Evolutionary conservation across 2,797 vertebrate genomes (phyloP).

Genomic region (Pelobates cultripes): DNA sequence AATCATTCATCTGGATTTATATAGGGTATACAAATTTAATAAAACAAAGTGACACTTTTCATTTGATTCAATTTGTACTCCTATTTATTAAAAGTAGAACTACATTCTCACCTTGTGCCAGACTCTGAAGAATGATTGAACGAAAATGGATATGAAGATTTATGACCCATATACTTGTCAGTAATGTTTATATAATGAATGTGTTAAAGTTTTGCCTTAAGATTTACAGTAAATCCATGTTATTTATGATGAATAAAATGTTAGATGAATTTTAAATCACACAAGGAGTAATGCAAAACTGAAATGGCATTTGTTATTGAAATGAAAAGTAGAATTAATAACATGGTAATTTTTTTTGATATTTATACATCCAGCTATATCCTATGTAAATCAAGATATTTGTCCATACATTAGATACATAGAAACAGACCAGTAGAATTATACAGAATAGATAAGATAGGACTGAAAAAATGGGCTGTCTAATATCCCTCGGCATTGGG

Average conservation of each 20-base stretch:
- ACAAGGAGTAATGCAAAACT: not conserved
- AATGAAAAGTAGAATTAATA: too few relatives aligned
- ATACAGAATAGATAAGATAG: too few relatives aligned
- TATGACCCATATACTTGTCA: conserved; percentile 22
- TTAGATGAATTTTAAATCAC: not conserved
- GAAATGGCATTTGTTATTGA: not conserved
- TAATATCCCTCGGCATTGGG: too few relatives aligned
- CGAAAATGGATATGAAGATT: conserved; percentile 48
- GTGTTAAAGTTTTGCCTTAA: conserved; percentile 17
- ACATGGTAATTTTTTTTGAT: too few relatives aligned
- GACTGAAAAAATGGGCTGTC: too few relatives aligned
- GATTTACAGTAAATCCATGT: conserved; percentile 15
- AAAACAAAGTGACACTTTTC: conserved; percentile 16
- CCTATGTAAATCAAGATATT: too few relatives aligned
- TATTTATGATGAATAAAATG: conserved; percentile 25
- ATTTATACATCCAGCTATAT: too few relatives aligned
- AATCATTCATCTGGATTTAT: conserved; percentile 22
- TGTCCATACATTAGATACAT: too few relatives aligned
- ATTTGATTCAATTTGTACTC: conserved; percentile 17
- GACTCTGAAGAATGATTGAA: conserved; percentile 39
- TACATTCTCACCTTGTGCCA: not conserved
- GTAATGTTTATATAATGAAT: conserved; percentile 39
- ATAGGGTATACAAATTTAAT: conserved; percentile 32
- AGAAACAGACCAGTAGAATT: too few relatives aligned
- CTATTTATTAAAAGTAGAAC: conserved; percentile 18